A percentile compares a stretch with the other conserved stretches of the same genome.
Conservation (phyloP, 2,888 invertebrate species). For the Synanthedon tipuliformis region DNA sequence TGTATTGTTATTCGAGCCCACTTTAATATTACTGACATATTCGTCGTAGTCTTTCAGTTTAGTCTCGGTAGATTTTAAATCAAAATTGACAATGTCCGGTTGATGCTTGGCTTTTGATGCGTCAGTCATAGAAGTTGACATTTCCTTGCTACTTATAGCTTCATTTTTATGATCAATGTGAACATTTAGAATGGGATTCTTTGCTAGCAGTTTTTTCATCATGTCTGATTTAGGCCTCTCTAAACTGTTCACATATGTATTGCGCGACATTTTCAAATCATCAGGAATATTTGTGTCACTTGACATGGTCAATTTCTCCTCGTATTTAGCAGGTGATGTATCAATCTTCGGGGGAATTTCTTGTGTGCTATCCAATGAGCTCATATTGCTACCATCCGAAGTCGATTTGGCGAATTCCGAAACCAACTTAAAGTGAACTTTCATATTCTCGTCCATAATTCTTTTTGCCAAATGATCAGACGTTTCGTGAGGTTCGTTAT, state of each 20-base stretch:
- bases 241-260: conserved; percentile 70
- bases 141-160: conserved; percentile 35
- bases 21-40: conserved; percentile 60
- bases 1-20: conserved; percentile 59
- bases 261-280: conserved; percentile 73
- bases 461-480: conserved; percentile 57
- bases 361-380: conserved; percentile 50
- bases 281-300: conserved; percentile 74
- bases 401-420: conserved; percentile 63
- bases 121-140: conserved; percentile 38
- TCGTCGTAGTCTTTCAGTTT: conserved; percentile 51
- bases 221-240: conserved; percentile 74
- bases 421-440: conserved; percentile 59
- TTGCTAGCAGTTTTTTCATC: conserved; percentile 68
- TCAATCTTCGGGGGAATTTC: conserved; percentile 30
- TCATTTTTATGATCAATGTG: conserved; percentile 52
- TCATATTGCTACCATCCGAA: conserved; percentile 55
- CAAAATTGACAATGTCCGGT: conserved; percentile 64
- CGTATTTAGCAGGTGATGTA: conserved; percentile 37
- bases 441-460: conserved; percentile 63
- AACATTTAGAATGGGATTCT: conserved; percentile 61
- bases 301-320: conserved; percentile 52
- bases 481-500: conserved; percentile 43
- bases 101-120: conserved; percentile 56
- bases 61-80: conserved; percentile 41